A percentile compares a stretch with the other conserved stretches of the same genome.
Conservation (phyloP, 2,113 vertebrate species). For the Mola mola region DNA sequence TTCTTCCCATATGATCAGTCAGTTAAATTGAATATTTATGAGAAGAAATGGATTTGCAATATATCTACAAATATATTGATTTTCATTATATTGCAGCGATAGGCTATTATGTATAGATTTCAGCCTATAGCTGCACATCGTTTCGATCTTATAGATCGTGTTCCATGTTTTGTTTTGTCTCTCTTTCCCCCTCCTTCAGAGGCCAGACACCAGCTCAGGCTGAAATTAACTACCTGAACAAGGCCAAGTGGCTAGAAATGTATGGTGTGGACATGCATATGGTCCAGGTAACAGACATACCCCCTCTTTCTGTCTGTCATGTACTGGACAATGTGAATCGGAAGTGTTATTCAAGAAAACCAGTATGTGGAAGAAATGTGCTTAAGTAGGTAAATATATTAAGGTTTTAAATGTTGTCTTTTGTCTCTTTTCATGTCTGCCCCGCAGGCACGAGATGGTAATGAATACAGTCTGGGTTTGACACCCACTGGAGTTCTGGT, state of each 20-base stretch:
- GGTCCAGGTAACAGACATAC: conserved; percentile 87
- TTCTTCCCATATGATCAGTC: neutral
- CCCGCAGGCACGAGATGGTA: conserved; percentile 92
- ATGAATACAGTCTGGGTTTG: conserved; percentile 96
- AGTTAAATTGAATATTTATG: neutral
- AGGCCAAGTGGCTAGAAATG: conserved; percentile 99
- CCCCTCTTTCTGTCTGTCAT: neutral
- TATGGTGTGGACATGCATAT: conserved; percentile 99
- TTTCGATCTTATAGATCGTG: neutral
- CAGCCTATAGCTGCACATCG: too few relatives aligned
- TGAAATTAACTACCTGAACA: conserved; percentile 98
- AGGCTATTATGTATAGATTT: too few relatives aligned
- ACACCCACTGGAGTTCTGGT: conserved; percentile 98
- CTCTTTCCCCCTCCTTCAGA: conserved; percentile 71
- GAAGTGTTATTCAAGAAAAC: neutral
- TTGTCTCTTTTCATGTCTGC: neutral
- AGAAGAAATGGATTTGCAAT: neutral
- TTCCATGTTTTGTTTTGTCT: neutral
- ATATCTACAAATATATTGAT: neutral
- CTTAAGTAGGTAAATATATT: neutral
- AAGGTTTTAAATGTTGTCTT: neutral
- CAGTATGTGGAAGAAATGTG: conserved; percentile 10
- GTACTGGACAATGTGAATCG: neutral
- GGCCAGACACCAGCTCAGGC: conserved; percentile 95
- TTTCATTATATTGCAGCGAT: too few relatives aligned